Base-by-base conservation (phyloP, 1,140 invertebrate species). In the Orchesella cincta region DNA sequence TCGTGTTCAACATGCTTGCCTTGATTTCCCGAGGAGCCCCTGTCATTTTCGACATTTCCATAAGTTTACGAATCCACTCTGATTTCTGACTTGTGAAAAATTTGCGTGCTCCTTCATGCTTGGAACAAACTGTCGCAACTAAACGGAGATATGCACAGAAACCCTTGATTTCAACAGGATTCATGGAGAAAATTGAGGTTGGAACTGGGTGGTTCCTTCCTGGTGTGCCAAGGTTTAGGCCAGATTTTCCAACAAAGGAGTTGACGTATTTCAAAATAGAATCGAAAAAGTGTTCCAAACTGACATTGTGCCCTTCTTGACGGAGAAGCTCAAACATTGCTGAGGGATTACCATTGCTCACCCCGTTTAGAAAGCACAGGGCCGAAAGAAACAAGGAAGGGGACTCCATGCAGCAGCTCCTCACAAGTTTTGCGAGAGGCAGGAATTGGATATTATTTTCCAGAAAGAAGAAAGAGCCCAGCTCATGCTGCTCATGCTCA, bases 261-360 rank as follows among this genome's bases (percentile, higher is more conserved):
- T 12, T n/a, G n/a, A n/a, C n/a, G n/a, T n/a, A n/a, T n/a, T n/a
- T n/a, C n/a, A n/a, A n/a, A 29, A 67, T 31, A 33, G 26, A 31
- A 5, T 88, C 88, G 82, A 98, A 96, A 84, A 98, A 94, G 83
- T 96, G 93, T 83, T 96, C 93, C 92, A 94, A 94, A 0, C 92
- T 93, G 20, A 95, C 85, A 52, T 80, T 84, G 71, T 84, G 84
- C 82, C 89, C 89, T 85, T 92, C 90, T 78, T 92, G 89, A 83
- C 94, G 94, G 18, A 98, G 87, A 82, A 97, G 89, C 83, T 93
- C 93, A 85, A 94, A 98, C 1, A 82, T 64, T 92, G 93, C 85
- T 94, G 91, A 73, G 90, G 87, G 0, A 94, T 93, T 33, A 91
- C 89, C 83, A 89, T 88, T 26, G 0, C 93, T 91, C 31, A 98